Base-by-base conservation (phyloP, 2,888 invertebrate species). In the Carterocephalus palaemon region DNA sequence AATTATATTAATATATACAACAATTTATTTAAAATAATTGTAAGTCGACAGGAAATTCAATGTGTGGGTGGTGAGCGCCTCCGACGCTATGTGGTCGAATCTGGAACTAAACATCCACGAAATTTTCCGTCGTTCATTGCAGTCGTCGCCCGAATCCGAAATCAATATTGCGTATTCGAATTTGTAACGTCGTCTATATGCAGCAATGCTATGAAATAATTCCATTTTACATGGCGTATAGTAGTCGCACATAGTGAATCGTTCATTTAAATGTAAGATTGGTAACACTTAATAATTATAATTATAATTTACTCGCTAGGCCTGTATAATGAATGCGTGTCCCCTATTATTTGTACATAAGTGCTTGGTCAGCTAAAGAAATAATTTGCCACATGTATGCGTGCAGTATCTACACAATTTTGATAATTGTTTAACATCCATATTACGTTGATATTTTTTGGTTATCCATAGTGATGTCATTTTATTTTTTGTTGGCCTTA, bases 201-300 rank as follows among this genome's bases (percentile, higher is more conserved):
- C 86, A 81, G 82, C 83, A 78, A 86, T 86, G 87, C 86, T 84
- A 88, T 88, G 88, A 87, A 79, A 83, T 69, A 77, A 74, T 74
- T 75, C 62, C 68, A 74, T 80, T 79, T 78, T 83, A 77, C 72
- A 87, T 84, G 86, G 86, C 83, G 85, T 86, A 75, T 78, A 83
- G 83, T 88, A 85, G 81, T 83, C 85, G 86, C 82, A 78, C 76
- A 85, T 88, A 87, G 88, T 88, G 88, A 88, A 83, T 77, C 76
- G 86, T 87, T 87, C 72, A 76, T 78, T 54, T 81, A 86, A 45
- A 88, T 87, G 88, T 87, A 87, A 87, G 86, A 85, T 86, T 85
- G 88, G 87, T 88, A 87, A 88, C 80, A 84, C 79, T 79, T 81
- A 79, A 54, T 75, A 82, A 28, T 28, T 28, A 22, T 42, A 43